These are phyloP conservation scores for Planiliza haematocheilus DNA, from an alignment of 2,113 vertebrate genomes.

Conservation along the genomic window DNA sequence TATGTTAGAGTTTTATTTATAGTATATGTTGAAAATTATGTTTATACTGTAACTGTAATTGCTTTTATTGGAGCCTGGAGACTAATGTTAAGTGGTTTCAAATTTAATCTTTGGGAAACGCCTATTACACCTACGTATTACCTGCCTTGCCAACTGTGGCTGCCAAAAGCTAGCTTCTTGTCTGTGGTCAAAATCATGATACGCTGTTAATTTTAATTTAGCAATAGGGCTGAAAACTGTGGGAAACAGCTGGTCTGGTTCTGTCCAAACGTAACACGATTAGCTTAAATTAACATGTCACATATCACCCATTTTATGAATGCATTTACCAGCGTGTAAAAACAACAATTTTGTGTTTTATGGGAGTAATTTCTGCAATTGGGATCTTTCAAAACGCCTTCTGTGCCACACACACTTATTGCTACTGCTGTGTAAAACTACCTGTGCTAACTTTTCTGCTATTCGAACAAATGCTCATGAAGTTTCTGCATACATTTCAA, in stretches of 20 bases:
- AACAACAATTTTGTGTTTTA: not conserved
- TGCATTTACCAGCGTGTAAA: not conserved
- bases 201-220: too few relatives aligned
- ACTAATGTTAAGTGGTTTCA: not conserved
- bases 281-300: too few relatives aligned
- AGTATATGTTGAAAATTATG: not conserved
- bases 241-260: not conserved
- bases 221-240: too few relatives aligned
- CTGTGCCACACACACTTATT: not conserved
- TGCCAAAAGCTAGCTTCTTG: not conserved
- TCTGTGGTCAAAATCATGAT: not conserved
- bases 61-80: not conserved
- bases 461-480: not conserved
- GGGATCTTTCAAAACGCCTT: not conserved
- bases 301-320: not conserved
- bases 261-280: not conserved
- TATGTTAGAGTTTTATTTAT: not conserved
- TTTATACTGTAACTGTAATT: not conserved
- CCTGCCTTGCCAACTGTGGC: not conserved
- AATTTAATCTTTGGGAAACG: not conserved
- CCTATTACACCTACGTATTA: not conserved
- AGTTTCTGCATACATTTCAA: conserved; percentile 10
- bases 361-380: not conserved
- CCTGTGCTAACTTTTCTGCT: not conserved
- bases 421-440: not conserved